Conservation (phyloP, 2,888 invertebrate genomes). For the Neocrepidodera transversa region DNA sequence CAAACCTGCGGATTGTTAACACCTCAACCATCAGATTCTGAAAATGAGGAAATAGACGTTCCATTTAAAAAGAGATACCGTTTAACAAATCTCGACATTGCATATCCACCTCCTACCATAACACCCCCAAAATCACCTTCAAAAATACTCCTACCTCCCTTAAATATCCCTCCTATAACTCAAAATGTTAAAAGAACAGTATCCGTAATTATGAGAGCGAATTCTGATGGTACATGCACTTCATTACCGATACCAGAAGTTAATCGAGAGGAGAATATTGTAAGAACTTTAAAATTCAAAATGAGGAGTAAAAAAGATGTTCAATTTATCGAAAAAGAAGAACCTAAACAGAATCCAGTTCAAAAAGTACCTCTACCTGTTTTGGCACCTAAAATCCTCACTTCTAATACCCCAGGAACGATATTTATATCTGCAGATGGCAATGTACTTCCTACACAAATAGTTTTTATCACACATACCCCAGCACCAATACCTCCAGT, state of each 20-base stretch:
- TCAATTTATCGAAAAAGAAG: slow-evolving; percentile 49
- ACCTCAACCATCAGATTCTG: slow-evolving; percentile 87
- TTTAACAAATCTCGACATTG: slow-evolving; percentile 66
- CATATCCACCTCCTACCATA: slow-evolving; percentile 59
- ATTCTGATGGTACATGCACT: slow-evolving; percentile 76
- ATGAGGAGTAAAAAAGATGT: slow-evolving; percentile 70
- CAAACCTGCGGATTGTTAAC: slow-evolving; percentile 63
- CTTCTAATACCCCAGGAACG: slow-evolving; percentile 56
- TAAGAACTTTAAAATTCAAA: slow-evolving; percentile 76
- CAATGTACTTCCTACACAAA: slow-evolving; percentile 54
- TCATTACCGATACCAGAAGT: slow-evolving; percentile 41
- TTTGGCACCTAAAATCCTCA: slow-evolving; percentile 56
- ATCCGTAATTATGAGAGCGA: slow-evolving; percentile 87
- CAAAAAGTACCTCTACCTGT: slow-evolving; percentile 43
- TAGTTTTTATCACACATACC: slow-evolving; percentile 53
- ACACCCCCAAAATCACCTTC: slow-evolving; percentile 50
- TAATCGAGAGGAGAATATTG: slow-evolving; percentile 61
- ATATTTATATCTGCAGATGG: slow-evolving; percentile 58
- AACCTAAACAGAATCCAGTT: slow-evolving; percentile 28
- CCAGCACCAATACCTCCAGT: slow-evolving; percentile 51
- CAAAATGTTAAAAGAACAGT: slow-evolving; percentile 60
- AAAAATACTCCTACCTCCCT: slow-evolving; percentile 41
- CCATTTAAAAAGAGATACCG: slow-evolving; percentile 68
- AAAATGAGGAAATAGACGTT: slow-evolving; percentile 61
- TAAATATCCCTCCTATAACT: slow-evolving; percentile 26